A percentile compares a stretch with the other conserved stretches of the same genome.
phyloP scores from a whole-genome alignment of 2,797 vertebrate species.

The Helarctos malayanus region DNA sequence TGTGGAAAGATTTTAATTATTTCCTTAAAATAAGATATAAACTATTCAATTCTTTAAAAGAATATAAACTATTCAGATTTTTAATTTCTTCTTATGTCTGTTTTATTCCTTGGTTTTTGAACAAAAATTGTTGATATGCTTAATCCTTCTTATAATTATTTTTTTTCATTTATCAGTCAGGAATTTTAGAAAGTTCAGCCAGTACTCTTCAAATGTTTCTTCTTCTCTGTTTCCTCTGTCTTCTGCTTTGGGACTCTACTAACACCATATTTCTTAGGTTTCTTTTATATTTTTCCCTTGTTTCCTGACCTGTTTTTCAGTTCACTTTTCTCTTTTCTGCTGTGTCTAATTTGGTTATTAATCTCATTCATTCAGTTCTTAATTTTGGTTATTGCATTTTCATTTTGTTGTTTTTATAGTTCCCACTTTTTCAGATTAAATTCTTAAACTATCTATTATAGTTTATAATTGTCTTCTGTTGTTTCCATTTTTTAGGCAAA shows the following conservation, averaged over 20 bases:
- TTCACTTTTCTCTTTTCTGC: not conserved
- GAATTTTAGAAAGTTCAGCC: not conserved
- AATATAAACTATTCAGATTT: not conserved
- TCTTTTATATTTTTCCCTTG: not conserved
- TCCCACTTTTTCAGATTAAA: not conserved
- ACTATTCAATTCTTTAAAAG: not conserved
- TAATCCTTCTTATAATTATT: not conserved
- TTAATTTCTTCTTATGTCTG: not conserved
- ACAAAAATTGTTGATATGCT: not conserved
- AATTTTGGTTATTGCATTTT: not conserved
- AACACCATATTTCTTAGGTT: not conserved
- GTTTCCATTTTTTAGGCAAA: not conserved
- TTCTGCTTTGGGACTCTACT: not conserved
- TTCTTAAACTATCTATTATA: not conserved
- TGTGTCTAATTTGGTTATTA: not conserved
- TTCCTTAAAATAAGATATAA: not conserved
- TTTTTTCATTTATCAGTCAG: not conserved
- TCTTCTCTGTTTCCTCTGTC: not conserved
- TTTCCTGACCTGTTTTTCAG: not conserved
- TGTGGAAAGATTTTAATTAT: not conserved
- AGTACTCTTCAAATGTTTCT: not conserved
- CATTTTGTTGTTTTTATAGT: not conserved
- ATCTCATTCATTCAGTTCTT: not conserved
- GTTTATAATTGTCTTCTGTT: not conserved
- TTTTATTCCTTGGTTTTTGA: not conserved